phyloP scores from a whole-genome alignment of 2,113 vertebrate genomes.

The Gambusia affinis region DNA sequence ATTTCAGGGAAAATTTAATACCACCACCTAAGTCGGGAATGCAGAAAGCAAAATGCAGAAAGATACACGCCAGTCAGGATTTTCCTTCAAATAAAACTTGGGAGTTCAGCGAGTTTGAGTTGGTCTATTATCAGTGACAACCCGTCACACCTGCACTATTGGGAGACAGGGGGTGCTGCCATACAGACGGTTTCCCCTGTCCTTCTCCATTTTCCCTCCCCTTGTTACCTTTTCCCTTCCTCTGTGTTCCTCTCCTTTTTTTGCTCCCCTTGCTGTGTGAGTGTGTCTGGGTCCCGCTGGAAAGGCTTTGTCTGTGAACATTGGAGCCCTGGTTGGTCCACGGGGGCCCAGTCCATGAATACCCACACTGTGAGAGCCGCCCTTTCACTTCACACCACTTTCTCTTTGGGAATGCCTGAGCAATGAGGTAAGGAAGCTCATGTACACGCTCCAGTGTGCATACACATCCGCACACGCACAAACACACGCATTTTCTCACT shows the following conservation, averaged over 20 bases:
- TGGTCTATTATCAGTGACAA: conserved; percentile 32
- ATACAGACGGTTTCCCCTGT: conserved; percentile 50
- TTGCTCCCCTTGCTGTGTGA: conserved; percentile 69
- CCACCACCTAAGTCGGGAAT: neutral
- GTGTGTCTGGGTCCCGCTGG: conserved; percentile 74
- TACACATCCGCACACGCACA: conserved; percentile 37
- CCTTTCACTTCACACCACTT: conserved; percentile 81
- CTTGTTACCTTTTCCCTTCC: conserved; percentile 64
- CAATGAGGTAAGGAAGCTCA: conserved; percentile 79
- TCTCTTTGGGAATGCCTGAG: conserved; percentile 82
- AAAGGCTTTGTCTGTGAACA: conserved; percentile 81
- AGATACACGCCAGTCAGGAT: neutral
- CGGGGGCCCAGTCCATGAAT: conserved; percentile 80
- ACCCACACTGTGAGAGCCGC: conserved; percentile 81
- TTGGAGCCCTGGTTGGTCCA: conserved; percentile 72
- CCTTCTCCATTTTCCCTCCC: conserved; percentile 56
- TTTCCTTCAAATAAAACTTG: neutral
- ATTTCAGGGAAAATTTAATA: neutral
- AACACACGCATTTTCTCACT: conserved; percentile 59
- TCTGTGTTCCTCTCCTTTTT: conserved; percentile 61
- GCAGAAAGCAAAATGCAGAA: neutral
- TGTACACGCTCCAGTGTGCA: conserved; percentile 24
- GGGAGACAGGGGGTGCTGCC: conserved; percentile 33
- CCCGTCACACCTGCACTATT: conserved; percentile 57
- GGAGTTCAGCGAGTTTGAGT: conserved; percentile 5